phyloP scores from a whole-genome alignment of 1,140 invertebrate species.

The Gryon sp. region DNA sequence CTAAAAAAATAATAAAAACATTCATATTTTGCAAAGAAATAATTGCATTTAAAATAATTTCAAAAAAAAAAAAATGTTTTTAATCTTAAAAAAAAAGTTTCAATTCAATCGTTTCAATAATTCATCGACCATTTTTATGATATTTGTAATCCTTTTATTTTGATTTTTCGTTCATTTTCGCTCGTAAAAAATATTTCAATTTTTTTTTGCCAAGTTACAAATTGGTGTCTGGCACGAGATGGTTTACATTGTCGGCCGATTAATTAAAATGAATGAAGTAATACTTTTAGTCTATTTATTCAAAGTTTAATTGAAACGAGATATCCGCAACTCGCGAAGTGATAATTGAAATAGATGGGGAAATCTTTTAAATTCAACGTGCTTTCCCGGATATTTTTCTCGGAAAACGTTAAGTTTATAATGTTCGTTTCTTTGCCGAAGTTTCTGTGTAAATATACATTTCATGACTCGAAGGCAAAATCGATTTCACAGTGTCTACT shows the following conservation, averaged over 20 bases:
- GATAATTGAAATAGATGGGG: slow-evolving; percentile 50
- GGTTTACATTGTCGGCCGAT: slow-evolving; percentile 10
- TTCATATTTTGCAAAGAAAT: too few species aligned
- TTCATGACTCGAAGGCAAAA: slow-evolving; percentile 52
- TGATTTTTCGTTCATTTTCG: too few species aligned
- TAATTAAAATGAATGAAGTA: slow-evolving; percentile 40
- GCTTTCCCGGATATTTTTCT: slow-evolving; percentile 28
- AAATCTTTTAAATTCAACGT: slow-evolving; percentile 38
- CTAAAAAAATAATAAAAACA: not conserved
- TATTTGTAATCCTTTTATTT: too few species aligned
- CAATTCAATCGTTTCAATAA: too few species aligned
- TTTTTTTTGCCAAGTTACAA: slow-evolving; percentile 12
- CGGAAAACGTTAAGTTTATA: slow-evolving; percentile 41
- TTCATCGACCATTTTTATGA: too few species aligned
- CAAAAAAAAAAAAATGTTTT: too few species aligned
- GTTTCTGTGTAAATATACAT: slow-evolving; percentile 57
- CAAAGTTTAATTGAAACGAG: slow-evolving; percentile 53
- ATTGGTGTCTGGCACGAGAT: not conserved
- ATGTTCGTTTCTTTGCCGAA: slow-evolving; percentile 47
- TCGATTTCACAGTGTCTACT: slow-evolving; percentile 69
- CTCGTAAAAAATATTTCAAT: too few species aligned
- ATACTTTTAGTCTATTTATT: slow-evolving; percentile 35
- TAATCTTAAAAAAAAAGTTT: too few species aligned
- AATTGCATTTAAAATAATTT: too few species aligned
- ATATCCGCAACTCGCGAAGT: slow-evolving; percentile 14